Evolutionary conservation across 2,113 vertebrate species (phyloP), one percentile per base, ranked within the genome.

Genomic region (Jaculus jaculus): DNA sequence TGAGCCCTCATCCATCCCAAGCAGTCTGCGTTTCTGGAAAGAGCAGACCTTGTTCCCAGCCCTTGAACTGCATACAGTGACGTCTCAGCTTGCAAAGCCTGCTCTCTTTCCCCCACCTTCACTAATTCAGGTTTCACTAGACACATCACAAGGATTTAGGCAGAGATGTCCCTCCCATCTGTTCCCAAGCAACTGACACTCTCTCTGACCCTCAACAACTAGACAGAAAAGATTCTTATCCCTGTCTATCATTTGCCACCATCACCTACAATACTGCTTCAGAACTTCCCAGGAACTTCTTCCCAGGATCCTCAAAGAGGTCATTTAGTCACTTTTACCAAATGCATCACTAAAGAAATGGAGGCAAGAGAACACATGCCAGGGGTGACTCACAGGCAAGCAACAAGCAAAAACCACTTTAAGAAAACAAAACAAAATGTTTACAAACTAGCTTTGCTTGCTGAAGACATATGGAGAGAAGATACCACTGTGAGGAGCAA

Each of bases 151-250:
- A 10, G n/a, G 24, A 3, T n/a, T n/a, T 24, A 37, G 42, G 34
- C 34, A 23, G 20, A 42, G 42, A 47, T 2, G 11, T 4, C 0
- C 34, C 24, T 20, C 18, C 24, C 15, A 1, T 3, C 12, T 28
- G 47, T n/a, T 86, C 23, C 28, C 17, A 3, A 4, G 47, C 6
- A n/a, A 37, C 60, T 3, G 28, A 37, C 20, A 30, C 26, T 13
- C 37, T 23, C 21, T 26, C 4, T 54, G 54, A 42, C 20, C 60
- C 17, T 32, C 18, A 61, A 30, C 83, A 47, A 20, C 8, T 2
- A 24, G 0, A 92, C 2, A 69, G 26, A 20, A 26, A 28, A 16
- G 65, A 16, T 28, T 26, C 60, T 32, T 15, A 61, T 42, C 69
- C 23, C 66, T 26, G 1, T 8, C 30, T 42, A 23, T 6, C 6